A percentile compares a stretch with the other conserved stretches of the same genome.
These are phyloP conservation scores for Nomada hirtipes DNA, from an alignment of 2,888 invertebrate species.

Conservation along the genomic window DNA sequence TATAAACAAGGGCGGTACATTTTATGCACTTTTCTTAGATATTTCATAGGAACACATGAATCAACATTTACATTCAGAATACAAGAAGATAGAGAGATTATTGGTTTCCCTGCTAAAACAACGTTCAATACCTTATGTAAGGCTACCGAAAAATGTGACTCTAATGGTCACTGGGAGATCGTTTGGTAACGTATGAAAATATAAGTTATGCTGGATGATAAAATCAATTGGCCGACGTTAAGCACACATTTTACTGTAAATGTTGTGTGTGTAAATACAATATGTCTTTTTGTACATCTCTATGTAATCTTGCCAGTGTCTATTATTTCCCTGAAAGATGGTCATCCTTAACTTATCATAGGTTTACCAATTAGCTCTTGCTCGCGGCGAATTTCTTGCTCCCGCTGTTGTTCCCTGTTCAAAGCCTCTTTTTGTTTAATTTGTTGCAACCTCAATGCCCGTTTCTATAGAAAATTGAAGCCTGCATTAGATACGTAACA, in stretches of 20 bases:
- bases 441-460: slow-evolving; percentile 83
- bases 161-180: slow-evolving; percentile 78
- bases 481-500: not conserved
- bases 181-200: slow-evolving; percentile 81
- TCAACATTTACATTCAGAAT: slow-evolving; percentile 99
- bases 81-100: slow-evolving; percentile 98
- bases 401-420: slow-evolving; percentile 78
- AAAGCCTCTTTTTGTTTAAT: slow-evolving; percentile 83
- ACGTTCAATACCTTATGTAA: slow-evolving; percentile 96
- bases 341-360: slow-evolving; percentile 46
- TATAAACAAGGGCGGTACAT: slow-evolving; percentile 11
- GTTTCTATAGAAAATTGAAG: slow-evolving; percentile 78
- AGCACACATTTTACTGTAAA: slow-evolving; percentile 86
- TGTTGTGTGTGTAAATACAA: slow-evolving; percentile 86
- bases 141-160: slow-evolving; percentile 71
- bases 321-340: slow-evolving; percentile 5
- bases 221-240: slow-evolving; percentile 14
- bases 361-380: slow-evolving; percentile 81
- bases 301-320: slow-evolving; percentile 1
- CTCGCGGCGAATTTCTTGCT: slow-evolving; percentile 80
- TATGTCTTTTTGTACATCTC: slow-evolving; percentile 37
- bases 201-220: slow-evolving; percentile 18
- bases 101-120: slow-evolving; percentile 91
- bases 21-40: slow-evolving; percentile 81
- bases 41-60: slow-evolving; percentile 96